Percentiles rank a stretch among this genome's conserved stretches.
Conservation (phyloP, 2,888 invertebrate genomes). For the Rhogogaster chlorosoma region DNA sequence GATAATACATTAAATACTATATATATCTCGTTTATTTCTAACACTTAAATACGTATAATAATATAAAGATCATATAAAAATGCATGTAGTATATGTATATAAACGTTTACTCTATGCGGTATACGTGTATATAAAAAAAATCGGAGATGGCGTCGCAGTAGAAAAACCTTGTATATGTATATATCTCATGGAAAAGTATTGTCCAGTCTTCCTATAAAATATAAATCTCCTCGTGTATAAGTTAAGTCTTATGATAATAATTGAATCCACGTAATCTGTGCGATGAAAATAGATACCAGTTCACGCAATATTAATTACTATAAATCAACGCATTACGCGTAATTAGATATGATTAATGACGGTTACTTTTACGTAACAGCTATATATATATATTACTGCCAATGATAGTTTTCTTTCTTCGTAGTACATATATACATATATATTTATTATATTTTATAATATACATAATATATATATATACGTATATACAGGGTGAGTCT, state of each 20-base stretch:
- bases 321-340: not conserved
- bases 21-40: constrained; percentile 26
- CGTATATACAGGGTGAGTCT: no score
- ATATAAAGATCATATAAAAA: constrained; percentile 42
- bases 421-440: no score
- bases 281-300: no score
- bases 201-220: constrained; percentile 54
- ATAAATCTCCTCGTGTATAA: constrained; percentile 12
- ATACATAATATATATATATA: no score
- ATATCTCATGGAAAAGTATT: constrained; percentile 53
- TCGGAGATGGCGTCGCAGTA: not conserved
- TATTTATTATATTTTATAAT: not conserved
- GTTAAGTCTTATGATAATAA: constrained; percentile 6
- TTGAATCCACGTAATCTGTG: not conserved
- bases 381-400: no score
- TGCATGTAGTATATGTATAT: not conserved
- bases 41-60: constrained; percentile 9
- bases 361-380: not conserved
- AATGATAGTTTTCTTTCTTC: not conserved
- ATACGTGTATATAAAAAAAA: constrained; percentile 20
- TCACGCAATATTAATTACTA: not conserved
- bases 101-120: constrained; percentile 1
- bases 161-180: constrained; percentile 25
- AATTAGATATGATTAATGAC: not conserved
- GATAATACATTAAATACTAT: constrained; percentile 15